Evolutionary conservation across 2,113 vertebrate species (phyloP), one percentile per base, ranked within the genome.

Genomic region (Bubo blakistoni): DNA sequence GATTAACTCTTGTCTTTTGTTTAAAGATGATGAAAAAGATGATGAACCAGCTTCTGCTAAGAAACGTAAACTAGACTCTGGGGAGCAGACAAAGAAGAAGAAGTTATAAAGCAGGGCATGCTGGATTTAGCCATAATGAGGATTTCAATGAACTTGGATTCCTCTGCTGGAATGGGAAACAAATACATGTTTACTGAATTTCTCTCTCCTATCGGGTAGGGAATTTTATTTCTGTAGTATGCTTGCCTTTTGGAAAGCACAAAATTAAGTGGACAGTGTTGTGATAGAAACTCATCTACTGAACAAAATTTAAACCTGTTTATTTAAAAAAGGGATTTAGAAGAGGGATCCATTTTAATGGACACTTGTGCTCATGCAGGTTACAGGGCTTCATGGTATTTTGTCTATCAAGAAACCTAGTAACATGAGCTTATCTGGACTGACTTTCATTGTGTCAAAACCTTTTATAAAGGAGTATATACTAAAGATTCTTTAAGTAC

Each of bases 1-100:
- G 54, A 97, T 88, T 89, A 72, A 98, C 86, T 74, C 46, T 98
- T 98, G 42, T 91, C 54, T 96, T 97, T 96, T 97, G 30, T 96
- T 98, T 97, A 69, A 98, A 99, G 99, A 99, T 96, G 99, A 98
- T 46, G 99, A 99, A 38, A 97, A 98, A 40, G 98, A 98, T 15
- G 85, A 97, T 36, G 86, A 97, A 25, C 88, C 96, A 34, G 57
- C 94, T 81, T 98, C 99, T 3, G 70, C 96, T 44, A 99, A 99
- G 97, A 99, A 99, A 90, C 98, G 98, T 13, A 98, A 98, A 86
- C 97, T 98, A 76, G 99, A 99, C 92, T 98, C 98, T 55, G 99
- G 99, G 97, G 98, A 99, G 84, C 98, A 99, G 96, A 98, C 98
- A 59, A 99, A 99, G 97, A 98, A 98, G 95, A 99, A 99, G 96